Conservation (phyloP, 2,113 vertebrate genomes). For the Corythaeola cristata region DNA sequence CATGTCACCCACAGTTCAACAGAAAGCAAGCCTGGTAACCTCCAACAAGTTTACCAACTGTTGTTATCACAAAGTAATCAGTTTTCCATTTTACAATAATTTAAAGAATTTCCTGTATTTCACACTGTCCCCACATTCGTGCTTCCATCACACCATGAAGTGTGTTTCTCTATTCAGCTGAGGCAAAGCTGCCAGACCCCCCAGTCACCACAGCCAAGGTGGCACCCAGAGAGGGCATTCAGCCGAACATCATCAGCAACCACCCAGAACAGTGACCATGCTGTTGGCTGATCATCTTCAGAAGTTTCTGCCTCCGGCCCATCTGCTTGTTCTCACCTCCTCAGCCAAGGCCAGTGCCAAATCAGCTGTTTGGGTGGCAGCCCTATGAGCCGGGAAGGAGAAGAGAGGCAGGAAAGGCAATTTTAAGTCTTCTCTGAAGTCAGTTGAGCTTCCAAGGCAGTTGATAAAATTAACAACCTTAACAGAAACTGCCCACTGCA, state of each 20-base stretch:
- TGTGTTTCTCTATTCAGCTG: not conserved
- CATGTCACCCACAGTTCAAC: not conserved
- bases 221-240: not conserved
- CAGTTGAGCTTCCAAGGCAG: conserved; percentile 8
- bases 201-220: not conserved
- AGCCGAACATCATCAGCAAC: not conserved
- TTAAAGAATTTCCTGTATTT: not conserved
- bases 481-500: conserved; percentile 46
- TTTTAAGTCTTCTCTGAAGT: conserved; percentile 5
- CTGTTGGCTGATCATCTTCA: not conserved
- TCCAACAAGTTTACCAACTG: not conserved
- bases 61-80: not conserved
- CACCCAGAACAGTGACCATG: not conserved
- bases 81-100: not conserved
- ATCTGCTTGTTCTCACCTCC: conserved; percentile 59
- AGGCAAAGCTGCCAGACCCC: not conserved
- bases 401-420: not conserved
- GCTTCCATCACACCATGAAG: not conserved
- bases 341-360: not conserved
- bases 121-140: not conserved
- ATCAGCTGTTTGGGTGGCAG: conserved; percentile 42
- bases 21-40: not conserved
- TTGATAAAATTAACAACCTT: conserved; percentile 49
- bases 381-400: not conserved
- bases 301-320: conserved; percentile 8